phyloP scores from a whole-genome alignment of 2,888 invertebrate species.

The Fragum fragum region DNA sequence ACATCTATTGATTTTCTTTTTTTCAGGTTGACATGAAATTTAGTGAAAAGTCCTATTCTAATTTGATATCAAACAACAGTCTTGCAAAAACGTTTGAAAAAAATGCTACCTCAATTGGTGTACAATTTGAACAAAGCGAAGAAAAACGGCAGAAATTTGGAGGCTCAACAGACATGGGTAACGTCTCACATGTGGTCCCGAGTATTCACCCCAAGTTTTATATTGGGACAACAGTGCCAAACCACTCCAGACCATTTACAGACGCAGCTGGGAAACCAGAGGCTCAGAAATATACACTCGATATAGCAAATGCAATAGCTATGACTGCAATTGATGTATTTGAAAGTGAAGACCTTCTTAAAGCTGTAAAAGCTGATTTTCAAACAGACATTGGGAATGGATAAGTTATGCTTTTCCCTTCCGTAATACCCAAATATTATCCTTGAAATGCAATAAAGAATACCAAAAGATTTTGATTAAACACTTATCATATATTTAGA shows the following conservation, averaged over 20 bases:
- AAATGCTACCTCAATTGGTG: conserved; percentile 77
- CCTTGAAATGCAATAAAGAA: too few species aligned
- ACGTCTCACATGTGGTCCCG: conserved; percentile 84
- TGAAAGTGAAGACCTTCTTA: conserved; percentile 56
- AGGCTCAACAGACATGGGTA: conserved; percentile 86
- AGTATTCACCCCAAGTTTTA: conserved; percentile 83
- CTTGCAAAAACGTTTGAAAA: conserved; percentile 78
- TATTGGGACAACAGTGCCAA: conserved; percentile 77
- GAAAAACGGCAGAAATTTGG: conserved; percentile 71
- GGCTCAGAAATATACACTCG: conserved; percentile 74
- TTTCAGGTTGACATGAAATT: conserved; percentile 76
- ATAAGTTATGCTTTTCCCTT: too few species aligned
- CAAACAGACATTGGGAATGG: conserved; percentile 42
- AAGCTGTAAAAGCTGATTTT: conserved; percentile 67
- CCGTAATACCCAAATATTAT: too few species aligned
- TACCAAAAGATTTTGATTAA: too few species aligned
- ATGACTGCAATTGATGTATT: conserved; percentile 75
- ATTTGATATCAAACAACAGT: conserved; percentile 80
- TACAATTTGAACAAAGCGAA: conserved; percentile 71
- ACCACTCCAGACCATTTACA: conserved; percentile 74
- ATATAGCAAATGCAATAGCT: conserved; percentile 73
- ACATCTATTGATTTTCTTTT: conserved; percentile 2
- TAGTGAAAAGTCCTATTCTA: conserved; percentile 74
- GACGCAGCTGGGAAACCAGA: conserved; percentile 68
- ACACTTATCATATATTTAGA: too few species aligned